Base-by-base conservation (phyloP, 2,797 vertebrate species). In the Masticophis lateralis region DNA sequence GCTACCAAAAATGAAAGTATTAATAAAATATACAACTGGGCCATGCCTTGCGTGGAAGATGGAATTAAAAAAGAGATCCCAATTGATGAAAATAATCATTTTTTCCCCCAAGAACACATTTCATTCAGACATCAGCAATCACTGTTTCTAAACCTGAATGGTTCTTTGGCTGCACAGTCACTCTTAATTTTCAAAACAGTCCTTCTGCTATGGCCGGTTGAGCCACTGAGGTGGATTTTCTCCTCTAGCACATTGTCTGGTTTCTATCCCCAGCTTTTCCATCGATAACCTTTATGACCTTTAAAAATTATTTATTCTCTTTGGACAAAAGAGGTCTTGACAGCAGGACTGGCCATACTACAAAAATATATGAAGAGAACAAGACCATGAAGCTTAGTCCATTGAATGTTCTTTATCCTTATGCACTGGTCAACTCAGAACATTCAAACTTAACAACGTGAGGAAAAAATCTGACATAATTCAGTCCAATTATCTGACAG, bases 101-200 rank as follows among this genome's bases (percentile, higher is more conserved):
- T 51, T 66, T 51, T 90, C 13, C 37, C 57, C 32, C 37, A 57
- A 90, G 57, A 93, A 66, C 90, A 93, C 93, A 93, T 91, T 89
- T 93, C 69, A 93, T 87, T 93, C 93, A 93, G 93, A 93, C 93
- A 89, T 96, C 91, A 93, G 92, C 93, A 96, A 93, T 57, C 27
- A 74, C 56, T 94, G 47, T 74, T 88, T 95, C 83, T 86, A 87
- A 93, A 93, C 43, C 86, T 90, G 92, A 93, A 94, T 90, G 60
- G 11, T 63, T 92, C 1, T 90, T 96, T 94, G 90, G 94, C 92
- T 37, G 90, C 0, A 90, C 56, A 93, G 32, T 5, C 25, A 63
- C 93, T 96, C 93, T 92, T 95, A 9, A 79, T 59, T 79, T 57
- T 93, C 88, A 92, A 87, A 94, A 94, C 22, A 93, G 92, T 55